These are phyloP conservation scores for Trachythela sp. DNA, from an alignment of 64 coral and sea anemone species.

Conservation along the genomic window DNA sequence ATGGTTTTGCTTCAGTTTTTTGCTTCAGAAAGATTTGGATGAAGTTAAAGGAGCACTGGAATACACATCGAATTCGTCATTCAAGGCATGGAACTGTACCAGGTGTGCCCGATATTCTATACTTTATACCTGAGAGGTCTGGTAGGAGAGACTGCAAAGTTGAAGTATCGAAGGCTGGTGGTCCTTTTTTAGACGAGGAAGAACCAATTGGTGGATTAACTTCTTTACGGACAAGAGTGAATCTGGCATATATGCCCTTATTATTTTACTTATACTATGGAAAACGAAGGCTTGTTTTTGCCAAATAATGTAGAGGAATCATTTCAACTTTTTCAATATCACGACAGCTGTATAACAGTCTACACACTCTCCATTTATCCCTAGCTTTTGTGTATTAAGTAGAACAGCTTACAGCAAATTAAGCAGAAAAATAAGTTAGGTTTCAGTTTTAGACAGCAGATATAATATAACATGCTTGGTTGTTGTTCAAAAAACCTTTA, in stretches of 20 bases:
- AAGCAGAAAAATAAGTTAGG: too few species aligned
- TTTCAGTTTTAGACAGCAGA: too few species aligned
- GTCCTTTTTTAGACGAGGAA: neutral
- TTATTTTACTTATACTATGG: neutral
- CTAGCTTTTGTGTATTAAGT: too few species aligned
- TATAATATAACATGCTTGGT: too few species aligned
- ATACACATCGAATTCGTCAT: neutral
- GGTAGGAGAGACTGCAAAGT: neutral
- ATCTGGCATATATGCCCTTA: too few species aligned
- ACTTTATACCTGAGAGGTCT: neutral
- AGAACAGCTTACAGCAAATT: too few species aligned
- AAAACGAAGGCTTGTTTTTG: neutral
- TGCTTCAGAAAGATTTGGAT: neutral
- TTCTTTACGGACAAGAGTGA: too few species aligned
- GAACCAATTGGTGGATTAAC: neutral
- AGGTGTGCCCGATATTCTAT: neutral
- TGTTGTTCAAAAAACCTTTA: too few species aligned
- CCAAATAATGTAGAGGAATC: neutral
- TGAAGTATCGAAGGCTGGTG: neutral
- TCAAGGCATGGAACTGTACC: neutral
- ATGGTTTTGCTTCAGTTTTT: neutral
- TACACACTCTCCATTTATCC: too few species aligned
- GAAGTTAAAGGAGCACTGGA: neutral
- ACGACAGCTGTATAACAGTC: too few species aligned
- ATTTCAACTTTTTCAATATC: neutral